Conservation (phyloP, 2,888 invertebrate species). For the Idaea dimidiata region DNA sequence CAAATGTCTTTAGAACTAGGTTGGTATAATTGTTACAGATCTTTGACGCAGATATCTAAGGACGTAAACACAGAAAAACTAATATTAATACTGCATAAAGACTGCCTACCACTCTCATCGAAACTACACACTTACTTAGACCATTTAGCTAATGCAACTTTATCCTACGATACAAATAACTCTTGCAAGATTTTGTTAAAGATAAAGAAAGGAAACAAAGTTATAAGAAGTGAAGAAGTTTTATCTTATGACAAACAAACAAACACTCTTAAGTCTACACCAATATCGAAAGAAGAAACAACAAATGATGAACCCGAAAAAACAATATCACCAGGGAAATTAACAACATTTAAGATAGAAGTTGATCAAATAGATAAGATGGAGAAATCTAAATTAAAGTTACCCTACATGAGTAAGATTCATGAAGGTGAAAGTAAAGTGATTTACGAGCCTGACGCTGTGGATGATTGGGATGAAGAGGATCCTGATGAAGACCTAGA, state of each 20-base stretch:
- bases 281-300: slow-evolving; percentile 46
- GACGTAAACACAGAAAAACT: slow-evolving; percentile 50
- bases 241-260: slow-evolving; percentile 54
- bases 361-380: slow-evolving; percentile 82
- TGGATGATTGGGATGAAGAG: slow-evolving; percentile 92
- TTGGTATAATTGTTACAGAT: slow-evolving; percentile 57
- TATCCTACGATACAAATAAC: slow-evolving; percentile 50
- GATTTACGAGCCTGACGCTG: slow-evolving; percentile 87
- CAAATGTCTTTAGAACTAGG: slow-evolving; percentile 64
- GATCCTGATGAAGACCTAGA: slow-evolving; percentile 93
- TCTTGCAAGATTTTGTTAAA: slow-evolving; percentile 51
- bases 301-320: slow-evolving; percentile 51
- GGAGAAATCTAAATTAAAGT: slow-evolving; percentile 79
- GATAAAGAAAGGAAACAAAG: slow-evolving; percentile 78
- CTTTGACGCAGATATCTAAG: slow-evolving; percentile 41
- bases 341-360: slow-evolving; percentile 84
- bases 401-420: slow-evolving; percentile 82
- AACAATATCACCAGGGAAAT: slow-evolving; percentile 58
- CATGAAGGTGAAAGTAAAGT: slow-evolving; percentile 82
- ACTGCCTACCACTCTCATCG: slow-evolving; percentile 63
- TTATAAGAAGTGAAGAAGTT: slow-evolving; percentile 66
- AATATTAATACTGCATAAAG: slow-evolving; percentile 69
- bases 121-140: slow-evolving; percentile 67
- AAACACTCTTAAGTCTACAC: slow-evolving; percentile 46
- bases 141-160: slow-evolving; percentile 65